These are phyloP conservation scores for Synanthedon vespiformis DNA, from an alignment of 2,888 invertebrate species.

Conservation along the genomic window DNA sequence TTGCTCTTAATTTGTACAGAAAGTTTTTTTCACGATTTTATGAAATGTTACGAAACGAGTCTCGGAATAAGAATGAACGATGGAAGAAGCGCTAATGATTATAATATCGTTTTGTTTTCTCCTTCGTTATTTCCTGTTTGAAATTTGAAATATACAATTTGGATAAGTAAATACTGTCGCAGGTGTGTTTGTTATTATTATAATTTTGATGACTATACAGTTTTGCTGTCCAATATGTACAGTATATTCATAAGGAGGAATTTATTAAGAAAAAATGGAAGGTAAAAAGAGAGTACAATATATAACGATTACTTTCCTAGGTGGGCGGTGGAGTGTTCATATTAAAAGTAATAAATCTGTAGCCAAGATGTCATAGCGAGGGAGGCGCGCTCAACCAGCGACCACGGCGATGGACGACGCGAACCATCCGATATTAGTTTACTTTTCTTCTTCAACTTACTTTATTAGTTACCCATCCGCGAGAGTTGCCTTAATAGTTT, in stretches of 20 bases:
- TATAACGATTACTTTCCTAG: conserved; percentile 31
- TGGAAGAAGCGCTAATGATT: conserved; percentile 58
- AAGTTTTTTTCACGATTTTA: conserved; percentile 61
- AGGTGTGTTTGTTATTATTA: too few relatives aligned
- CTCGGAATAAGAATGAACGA: conserved; percentile 62
- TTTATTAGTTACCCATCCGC: conserved; percentile 64
- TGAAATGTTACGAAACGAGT: conserved; percentile 60
- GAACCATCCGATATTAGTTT: conserved; percentile 69
- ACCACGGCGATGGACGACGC: conserved; percentile 35
- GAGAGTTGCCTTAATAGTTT: conserved; percentile 54
- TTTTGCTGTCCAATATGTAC: too few relatives aligned
- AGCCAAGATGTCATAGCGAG: conserved; percentile 31
- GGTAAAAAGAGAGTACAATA: conserved; percentile 14
- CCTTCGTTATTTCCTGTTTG: too few relatives aligned
- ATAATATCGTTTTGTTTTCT: conserved; percentile 42
- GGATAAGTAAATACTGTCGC: not conserved
- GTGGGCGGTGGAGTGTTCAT: conserved; percentile 34
- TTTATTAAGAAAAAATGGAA: too few relatives aligned
- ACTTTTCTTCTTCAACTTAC: conserved; percentile 69
- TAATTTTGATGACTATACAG: too few relatives aligned
- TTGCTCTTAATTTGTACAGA: conserved; percentile 67
- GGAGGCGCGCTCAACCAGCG: conserved; percentile 11
- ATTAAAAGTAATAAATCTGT: conserved; percentile 64
- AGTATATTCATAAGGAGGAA: too few relatives aligned
- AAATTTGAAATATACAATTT: not conserved